Evolutionary conservation across 2,113 vertebrate species (phyloP).

Genomic region (Xenopus laevis): DNA sequence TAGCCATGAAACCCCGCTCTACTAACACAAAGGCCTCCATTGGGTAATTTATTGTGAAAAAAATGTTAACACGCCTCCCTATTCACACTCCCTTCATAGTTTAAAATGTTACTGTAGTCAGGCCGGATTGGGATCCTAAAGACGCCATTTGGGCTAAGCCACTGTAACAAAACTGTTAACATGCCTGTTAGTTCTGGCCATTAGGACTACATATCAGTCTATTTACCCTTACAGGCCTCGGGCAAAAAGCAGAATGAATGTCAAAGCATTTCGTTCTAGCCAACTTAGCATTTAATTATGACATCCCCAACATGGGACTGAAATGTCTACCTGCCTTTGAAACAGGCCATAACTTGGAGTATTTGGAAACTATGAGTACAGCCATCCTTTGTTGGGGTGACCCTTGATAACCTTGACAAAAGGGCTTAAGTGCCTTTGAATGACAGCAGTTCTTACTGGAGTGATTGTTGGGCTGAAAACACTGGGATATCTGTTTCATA

Average conservation of each 20-base stretch:
- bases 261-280: background rate
- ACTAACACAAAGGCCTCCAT: too few relatives aligned
- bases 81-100: too few relatives aligned
- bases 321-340: constrained; percentile 4
- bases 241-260: background rate
- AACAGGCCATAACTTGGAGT: background rate
- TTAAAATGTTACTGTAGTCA: background rate
- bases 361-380: background rate
- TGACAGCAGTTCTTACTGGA: background rate
- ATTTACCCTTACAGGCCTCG: background rate
- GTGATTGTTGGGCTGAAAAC: constrained; percentile 20
- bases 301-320: background rate
- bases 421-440: constrained; percentile 31
- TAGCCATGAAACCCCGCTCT: too few relatives aligned
- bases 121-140: constrained; percentile 32
- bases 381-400: background rate
- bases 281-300: background rate
- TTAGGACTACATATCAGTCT: constrained; percentile 2
- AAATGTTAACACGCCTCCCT: too few relatives aligned
- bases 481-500: background rate
- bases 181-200: constrained; percentile 19
- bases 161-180: constrained; percentile 32
- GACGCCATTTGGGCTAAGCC: constrained; percentile 21
- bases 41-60: too few relatives aligned
- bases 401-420: constrained; percentile 15